Evolutionary conservation across 1,140 invertebrate genomes (phyloP).

Genomic region (Eupeodes corollae): DNA sequence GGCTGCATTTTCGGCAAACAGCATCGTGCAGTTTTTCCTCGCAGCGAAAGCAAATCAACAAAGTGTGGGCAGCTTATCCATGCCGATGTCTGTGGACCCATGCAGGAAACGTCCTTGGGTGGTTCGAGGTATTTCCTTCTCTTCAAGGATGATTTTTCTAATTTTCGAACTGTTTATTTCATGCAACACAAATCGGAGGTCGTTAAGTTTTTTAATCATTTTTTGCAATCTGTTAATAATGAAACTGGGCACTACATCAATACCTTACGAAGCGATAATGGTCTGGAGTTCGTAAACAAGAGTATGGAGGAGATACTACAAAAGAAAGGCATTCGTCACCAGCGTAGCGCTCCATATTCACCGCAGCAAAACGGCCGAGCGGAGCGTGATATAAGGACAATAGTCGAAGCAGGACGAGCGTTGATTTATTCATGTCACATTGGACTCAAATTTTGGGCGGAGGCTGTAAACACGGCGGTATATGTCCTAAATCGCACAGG

Average conservation of each 20-base stretch:
- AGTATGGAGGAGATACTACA: constrained; percentile 22
- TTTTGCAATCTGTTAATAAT: constrained; percentile 26
- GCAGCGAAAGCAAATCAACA: constrained; percentile 12
- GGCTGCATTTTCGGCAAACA: constrained; percentile 35
- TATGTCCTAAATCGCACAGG: constrained; percentile 35
- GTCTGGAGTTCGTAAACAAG: constrained; percentile 33
- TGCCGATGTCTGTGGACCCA: constrained; percentile 37
- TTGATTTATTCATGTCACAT: constrained; percentile 32
- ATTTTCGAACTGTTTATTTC: constrained; percentile 32
- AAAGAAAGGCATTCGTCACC: constrained; percentile 26
- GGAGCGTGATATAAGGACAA: constrained; percentile 36
- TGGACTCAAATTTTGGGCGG: constrained; percentile 30
- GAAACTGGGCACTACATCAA: constrained; percentile 27
- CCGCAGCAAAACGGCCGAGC: constrained; percentile 40
- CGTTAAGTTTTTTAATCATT: constrained; percentile 24
- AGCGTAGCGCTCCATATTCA: constrained; percentile 34
- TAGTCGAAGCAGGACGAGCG: constrained; percentile 32
- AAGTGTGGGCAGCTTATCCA: constrained; percentile 32
- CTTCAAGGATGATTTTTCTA: constrained; percentile 37
- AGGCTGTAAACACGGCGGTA: constrained; percentile 31
- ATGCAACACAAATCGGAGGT: constrained; percentile 35
- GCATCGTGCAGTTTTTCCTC: constrained; percentile 21
- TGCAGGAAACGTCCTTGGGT: constrained; percentile 29
- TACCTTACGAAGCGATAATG: constrained; percentile 38
- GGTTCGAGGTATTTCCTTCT: constrained; percentile 27